phyloP scores from a whole-genome alignment of 2,797 vertebrate genomes.

The Enteromius radiatus region DNA sequence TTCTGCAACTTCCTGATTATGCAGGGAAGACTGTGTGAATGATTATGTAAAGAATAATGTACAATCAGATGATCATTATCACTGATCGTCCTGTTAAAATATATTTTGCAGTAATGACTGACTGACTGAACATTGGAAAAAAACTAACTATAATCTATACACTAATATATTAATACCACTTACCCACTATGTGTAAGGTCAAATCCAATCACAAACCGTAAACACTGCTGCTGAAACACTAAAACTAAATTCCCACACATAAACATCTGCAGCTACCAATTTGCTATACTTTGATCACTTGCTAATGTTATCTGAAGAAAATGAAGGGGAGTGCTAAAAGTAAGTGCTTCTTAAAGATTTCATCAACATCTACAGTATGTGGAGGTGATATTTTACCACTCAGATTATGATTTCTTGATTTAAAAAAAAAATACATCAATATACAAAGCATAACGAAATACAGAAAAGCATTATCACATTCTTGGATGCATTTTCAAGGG shows the following conservation, averaged over 20 bases:
- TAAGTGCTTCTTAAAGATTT: background rate
- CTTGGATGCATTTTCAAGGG: background rate
- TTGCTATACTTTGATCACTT: background rate
- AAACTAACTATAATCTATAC: background rate
- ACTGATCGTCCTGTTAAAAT: background rate
- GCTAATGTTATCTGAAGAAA: background rate
- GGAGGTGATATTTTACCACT: background rate
- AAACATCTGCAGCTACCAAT: background rate
- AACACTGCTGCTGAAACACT: background rate
- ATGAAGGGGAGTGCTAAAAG: background rate
- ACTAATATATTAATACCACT: background rate
- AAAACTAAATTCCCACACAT: background rate
- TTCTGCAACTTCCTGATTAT: conserved; percentile 52
- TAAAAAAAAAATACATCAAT: background rate
- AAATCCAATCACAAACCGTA: background rate
- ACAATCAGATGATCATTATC: background rate
- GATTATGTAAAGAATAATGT: background rate
- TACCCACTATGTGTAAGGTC: background rate
- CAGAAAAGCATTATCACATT: background rate
- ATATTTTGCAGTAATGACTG: background rate
- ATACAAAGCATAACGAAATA: background rate
- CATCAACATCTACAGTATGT: background rate
- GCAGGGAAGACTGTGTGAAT: conserved; percentile 52
- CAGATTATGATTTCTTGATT: background rate
- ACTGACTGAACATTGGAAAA: background rate